phyloP scores from a whole-genome alignment of 2,888 invertebrate species.

The Chaetogeoica ovagalla region DNA sequence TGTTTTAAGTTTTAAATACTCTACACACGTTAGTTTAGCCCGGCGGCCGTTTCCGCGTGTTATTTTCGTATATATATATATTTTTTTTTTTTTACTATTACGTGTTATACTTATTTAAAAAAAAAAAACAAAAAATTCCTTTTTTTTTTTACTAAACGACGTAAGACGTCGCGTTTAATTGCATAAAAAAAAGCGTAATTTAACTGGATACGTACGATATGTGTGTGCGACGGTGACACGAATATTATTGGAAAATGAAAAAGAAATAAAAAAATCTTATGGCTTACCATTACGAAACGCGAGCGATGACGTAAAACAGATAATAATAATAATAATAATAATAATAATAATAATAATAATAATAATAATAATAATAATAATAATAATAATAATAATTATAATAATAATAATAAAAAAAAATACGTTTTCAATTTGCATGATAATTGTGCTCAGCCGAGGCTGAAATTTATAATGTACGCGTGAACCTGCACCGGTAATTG shows the following conservation, averaged over 20 bases:
- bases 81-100: too few species aligned
- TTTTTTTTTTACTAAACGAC: too few species aligned
- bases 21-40: neutral
- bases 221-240: too few species aligned
- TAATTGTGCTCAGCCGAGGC: slow-evolving; percentile 44
- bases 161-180: too few species aligned
- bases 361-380: neutral
- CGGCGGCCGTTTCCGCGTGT: slow-evolving; percentile 19
- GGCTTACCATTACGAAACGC: neutral
- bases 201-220: too few species aligned
- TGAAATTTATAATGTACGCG: slow-evolving; percentile 29
- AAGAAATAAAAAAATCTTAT: neutral
- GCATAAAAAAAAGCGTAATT: too few species aligned
- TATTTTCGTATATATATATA: neutral
- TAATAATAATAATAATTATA: neutral
- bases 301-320: neutral
- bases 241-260: too few species aligned
- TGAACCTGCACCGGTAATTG: slow-evolving; percentile 48
- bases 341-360: neutral
- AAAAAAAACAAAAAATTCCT: too few species aligned
- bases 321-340: neutral
- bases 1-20: too few species aligned
- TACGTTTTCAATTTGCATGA: slow-evolving; percentile 48
- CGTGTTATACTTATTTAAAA: too few species aligned
- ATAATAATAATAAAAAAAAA: slow-evolving; percentile 6